Conservation (phyloP, 2,888 invertebrate species). For the Leptothorax acervorum region DNA sequence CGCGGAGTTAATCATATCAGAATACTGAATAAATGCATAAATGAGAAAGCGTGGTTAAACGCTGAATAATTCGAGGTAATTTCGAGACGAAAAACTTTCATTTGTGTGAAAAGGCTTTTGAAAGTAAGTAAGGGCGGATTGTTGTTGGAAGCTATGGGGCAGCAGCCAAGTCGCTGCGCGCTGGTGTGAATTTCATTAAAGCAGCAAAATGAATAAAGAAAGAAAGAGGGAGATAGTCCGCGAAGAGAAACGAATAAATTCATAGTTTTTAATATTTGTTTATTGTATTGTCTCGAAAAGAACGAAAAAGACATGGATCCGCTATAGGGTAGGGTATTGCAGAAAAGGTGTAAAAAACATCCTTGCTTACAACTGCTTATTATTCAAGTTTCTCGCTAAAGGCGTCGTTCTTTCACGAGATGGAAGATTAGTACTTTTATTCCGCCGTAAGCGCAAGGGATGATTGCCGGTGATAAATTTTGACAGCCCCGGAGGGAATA, state of each 20-base stretch:
- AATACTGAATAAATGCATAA: slow-evolving; percentile 42
- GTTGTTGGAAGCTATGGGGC: slow-evolving; percentile 45
- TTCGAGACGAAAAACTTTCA: slow-evolving; percentile 65
- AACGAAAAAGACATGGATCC: slow-evolving; percentile 35
- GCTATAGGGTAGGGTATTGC: background rate
- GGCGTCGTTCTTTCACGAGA: slow-evolving; percentile 51
- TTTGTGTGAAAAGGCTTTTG: slow-evolving; percentile 42
- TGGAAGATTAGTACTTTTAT: slow-evolving; percentile 62
- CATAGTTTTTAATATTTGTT: slow-evolving; percentile 80
- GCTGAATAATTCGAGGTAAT: slow-evolving; percentile 61
- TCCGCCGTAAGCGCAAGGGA: slow-evolving; percentile 16
- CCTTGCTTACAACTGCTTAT: slow-evolving; percentile 57
- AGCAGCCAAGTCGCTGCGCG: slow-evolving; percentile 53
- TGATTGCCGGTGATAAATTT: slow-evolving; percentile 30
- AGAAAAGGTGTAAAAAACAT: slow-evolving; percentile 62
- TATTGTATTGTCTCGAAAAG: slow-evolving; percentile 65
- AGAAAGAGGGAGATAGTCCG: slow-evolving; percentile 18
- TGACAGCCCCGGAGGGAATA: slow-evolving; percentile 26
- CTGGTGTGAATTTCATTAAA: slow-evolving; percentile 76
- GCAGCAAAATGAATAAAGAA: slow-evolving; percentile 56
- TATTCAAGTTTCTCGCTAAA: slow-evolving; percentile 62
- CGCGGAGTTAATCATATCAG: slow-evolving; percentile 42
- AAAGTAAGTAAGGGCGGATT: slow-evolving; percentile 26
- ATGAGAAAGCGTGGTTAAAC: slow-evolving; percentile 21
- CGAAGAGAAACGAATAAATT: slow-evolving; percentile 73